Evolutionary conservation across 2,113 vertebrate species (phyloP).

Genomic region (Propithecus coquereli): DNA sequence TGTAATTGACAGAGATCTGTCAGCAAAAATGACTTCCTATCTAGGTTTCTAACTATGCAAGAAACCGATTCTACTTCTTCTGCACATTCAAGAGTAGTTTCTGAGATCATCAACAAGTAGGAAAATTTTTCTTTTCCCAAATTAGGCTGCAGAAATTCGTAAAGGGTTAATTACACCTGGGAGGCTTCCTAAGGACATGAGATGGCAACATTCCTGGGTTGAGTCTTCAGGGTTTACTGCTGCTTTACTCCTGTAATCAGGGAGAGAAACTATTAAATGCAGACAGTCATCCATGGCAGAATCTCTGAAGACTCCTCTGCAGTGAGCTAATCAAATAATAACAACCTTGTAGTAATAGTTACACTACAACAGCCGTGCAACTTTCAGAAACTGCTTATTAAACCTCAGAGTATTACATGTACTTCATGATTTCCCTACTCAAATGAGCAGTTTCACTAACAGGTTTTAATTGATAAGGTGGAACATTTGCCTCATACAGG

Average conservation of each 20-base stretch:
- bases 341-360: conserved; percentile 41
- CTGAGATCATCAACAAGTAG: neutral
- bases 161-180: conserved; percentile 7
- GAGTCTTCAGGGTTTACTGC: conserved; percentile 51
- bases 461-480: conserved; percentile 42
- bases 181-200: conserved; percentile 4
- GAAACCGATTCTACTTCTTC: neutral
- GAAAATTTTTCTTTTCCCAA: conserved; percentile 19
- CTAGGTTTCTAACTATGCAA: neutral
- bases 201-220: conserved; percentile 23
- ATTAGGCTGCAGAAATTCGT: neutral
- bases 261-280: conserved; percentile 60
- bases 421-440: neutral
- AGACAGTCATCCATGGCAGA: neutral
- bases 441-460: neutral
- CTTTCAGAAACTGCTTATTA: conserved; percentile 63
- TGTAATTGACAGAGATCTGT: neutral
- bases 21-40: neutral
- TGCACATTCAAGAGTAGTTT: conserved; percentile 29
- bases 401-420: neutral
- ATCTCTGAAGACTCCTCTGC: conserved; percentile 52
- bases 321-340: conserved; percentile 68
- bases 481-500: neutral
- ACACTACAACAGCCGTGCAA: neutral
- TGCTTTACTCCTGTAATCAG: conserved; percentile 45